phyloP scores from a whole-genome alignment of 2,888 invertebrate genomes.

The Malthinus seriepunctatus region DNA sequence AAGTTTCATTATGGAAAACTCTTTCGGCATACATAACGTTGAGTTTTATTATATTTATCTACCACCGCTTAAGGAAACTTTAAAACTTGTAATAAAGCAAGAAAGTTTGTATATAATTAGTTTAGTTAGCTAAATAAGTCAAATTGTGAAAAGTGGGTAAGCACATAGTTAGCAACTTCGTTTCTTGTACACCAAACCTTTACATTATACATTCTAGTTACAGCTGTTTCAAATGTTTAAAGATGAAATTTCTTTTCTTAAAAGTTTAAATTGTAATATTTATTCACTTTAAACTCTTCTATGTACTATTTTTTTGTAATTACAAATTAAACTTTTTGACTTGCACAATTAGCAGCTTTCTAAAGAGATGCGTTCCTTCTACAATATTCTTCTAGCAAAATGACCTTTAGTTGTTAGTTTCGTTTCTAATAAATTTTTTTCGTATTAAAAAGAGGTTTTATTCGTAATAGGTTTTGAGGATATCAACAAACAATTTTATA shows the following conservation, averaged over 20 bases:
- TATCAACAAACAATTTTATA: background rate
- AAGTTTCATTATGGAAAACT: no score
- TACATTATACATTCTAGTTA: conserved; percentile 1
- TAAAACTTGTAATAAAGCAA: background rate
- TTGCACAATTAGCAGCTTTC: no score
- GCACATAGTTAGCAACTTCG: background rate
- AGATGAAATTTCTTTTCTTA: background rate
- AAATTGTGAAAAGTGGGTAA: conserved; percentile 3
- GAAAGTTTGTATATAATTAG: conserved; percentile 1
- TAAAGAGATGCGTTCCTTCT: no score
- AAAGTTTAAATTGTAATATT: no score
- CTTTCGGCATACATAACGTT: background rate
- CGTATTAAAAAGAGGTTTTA: no score
- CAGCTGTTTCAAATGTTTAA: background rate
- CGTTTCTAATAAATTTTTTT: no score
- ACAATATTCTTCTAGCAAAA: no score
- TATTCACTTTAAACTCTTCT: no score
- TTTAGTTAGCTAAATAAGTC: conserved; percentile 5
- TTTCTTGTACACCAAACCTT: background rate
- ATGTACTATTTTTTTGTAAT: no score
- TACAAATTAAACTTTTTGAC: no score
- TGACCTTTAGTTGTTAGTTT: no score
- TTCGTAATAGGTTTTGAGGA: no score
- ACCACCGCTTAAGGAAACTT: background rate
- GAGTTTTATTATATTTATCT: conserved; percentile 3